Conservation (phyloP, 2,888 invertebrate genomes). For the Stomorhina lunata region DNA sequence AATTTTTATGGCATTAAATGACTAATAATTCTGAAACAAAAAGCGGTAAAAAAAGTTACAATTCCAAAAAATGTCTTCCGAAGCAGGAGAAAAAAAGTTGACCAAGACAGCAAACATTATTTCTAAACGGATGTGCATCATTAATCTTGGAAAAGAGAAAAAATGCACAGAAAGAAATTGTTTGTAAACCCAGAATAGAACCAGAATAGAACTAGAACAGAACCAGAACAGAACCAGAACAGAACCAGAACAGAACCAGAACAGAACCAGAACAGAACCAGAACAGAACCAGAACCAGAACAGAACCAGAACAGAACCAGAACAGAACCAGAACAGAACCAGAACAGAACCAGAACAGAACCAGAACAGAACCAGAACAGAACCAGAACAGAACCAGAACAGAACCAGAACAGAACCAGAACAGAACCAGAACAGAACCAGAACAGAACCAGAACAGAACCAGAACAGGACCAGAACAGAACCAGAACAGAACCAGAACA, state of each 20-base stretch:
- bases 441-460: neutral
- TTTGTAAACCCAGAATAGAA: neutral
- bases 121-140: constrained; percentile 60
- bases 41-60: constrained; percentile 1
- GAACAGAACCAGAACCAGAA: neutral
- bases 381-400: neutral
- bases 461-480: neutral
- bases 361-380: neutral
- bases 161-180: constrained; percentile 37
- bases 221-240: neutral
- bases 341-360: neutral
- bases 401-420: neutral
- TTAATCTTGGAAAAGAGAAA: constrained; percentile 48
- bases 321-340: neutral
- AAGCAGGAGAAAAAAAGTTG: neutral
- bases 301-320: neutral
- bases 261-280: neutral
- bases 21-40: constrained; percentile 47
- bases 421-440: neutral
- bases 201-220: neutral
- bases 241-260: neutral
- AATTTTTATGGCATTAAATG: constrained; percentile 58
- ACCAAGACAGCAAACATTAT: constrained; percentile 32
- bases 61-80: constrained; percentile 50
- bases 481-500: neutral